phyloP scores from a whole-genome alignment of 2,888 invertebrate species.

The Erebia aethiops region DNA sequence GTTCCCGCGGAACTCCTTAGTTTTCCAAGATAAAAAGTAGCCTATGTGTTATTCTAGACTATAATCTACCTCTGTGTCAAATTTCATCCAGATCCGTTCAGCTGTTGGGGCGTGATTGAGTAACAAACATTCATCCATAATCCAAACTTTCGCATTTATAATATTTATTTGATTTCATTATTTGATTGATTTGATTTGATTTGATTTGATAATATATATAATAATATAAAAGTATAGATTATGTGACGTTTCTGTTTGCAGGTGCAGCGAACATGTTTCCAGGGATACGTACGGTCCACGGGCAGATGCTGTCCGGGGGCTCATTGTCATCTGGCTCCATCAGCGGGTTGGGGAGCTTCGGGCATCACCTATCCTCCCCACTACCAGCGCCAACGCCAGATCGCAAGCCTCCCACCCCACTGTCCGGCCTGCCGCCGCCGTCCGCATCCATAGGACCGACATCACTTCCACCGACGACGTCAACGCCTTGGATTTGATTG shows the following conservation, averaged over 20 bases:
- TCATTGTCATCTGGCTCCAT: constrained; percentile 57
- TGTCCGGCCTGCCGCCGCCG: constrained; percentile 77
- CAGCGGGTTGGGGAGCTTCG: constrained; percentile 65
- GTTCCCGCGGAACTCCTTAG: no score
- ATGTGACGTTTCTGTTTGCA: constrained; percentile 44
- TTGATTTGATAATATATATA: no score
- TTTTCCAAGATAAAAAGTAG: no score
- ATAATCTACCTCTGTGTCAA: no score
- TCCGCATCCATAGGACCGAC: constrained; percentile 55
- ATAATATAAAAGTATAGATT: no score
- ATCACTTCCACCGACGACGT: constrained; percentile 69
- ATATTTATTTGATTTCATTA: no score
- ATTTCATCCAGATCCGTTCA: no score
- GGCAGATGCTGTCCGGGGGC: constrained; percentile 69
- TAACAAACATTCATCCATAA: no score
- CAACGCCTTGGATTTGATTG: constrained; percentile 48
- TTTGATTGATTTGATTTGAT: no score
- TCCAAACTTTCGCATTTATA: no score
- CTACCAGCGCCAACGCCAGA: constrained; percentile 78
- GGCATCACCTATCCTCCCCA: constrained; percentile 62
- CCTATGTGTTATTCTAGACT: no score
- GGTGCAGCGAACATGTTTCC: constrained; percentile 71
- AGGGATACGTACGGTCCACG: constrained; percentile 71
- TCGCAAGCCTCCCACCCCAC: constrained; percentile 82
- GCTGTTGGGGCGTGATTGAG: no score